Conservation (phyloP, 2,113 vertebrate genomes). For the Eptesicus fuscus region DNA sequence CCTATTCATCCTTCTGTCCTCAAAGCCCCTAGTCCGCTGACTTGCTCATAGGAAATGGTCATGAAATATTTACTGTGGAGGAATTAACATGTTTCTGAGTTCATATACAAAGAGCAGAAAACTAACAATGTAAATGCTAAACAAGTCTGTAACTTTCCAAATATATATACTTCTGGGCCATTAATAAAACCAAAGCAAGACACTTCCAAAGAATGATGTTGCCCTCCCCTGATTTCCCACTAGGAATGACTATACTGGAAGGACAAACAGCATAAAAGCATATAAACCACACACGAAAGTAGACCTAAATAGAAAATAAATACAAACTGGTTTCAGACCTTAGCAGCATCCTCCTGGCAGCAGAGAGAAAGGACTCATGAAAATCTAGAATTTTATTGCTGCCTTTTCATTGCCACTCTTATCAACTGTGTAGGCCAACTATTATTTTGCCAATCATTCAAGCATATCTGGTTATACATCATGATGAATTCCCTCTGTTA, state of each 20-base stretch:
- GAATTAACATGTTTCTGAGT: constrained; percentile 9
- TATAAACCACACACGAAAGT: not conserved
- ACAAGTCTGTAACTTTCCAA: not conserved
- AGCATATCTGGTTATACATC: not conserved
- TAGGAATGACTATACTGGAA: not conserved
- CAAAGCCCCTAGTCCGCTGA: not conserved
- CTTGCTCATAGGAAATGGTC: not conserved
- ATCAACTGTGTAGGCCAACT: not conserved
- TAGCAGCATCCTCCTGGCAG: not conserved
- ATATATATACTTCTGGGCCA: not conserved
- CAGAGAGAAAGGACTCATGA: not conserved
- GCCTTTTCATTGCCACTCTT: not conserved
- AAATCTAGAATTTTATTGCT: not conserved
- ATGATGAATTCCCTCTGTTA: not conserved
- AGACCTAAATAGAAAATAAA: not conserved
- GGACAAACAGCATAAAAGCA: not conserved
- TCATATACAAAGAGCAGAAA: not conserved
- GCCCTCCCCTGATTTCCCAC: not conserved
- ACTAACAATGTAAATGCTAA: not conserved
- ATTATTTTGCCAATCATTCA: not conserved
- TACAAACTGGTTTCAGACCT: not conserved
- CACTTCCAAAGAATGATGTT: not conserved
- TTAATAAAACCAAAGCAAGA: not conserved
- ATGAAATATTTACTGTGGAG: not conserved
- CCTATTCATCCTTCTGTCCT: not conserved